Evolutionary conservation across 2,797 vertebrate species (phyloP), one percentile per base, ranked within the genome.

Genomic region (Mastacembelus armatus): DNA sequence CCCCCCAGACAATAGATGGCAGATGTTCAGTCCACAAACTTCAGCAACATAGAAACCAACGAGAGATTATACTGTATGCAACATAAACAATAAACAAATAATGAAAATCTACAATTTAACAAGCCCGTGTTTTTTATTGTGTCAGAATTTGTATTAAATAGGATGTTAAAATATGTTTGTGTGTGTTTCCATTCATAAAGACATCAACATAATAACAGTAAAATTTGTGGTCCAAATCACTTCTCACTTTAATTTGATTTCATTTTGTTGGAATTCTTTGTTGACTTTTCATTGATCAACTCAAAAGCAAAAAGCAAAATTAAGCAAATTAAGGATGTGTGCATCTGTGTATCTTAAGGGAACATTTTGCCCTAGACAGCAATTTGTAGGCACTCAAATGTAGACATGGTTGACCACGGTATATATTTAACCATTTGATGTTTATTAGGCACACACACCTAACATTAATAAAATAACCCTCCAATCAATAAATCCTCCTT

Each of bases 61-160:
- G 90, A 91, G 83, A 93, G 89, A 92, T 87, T 87, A 92, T 88
- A 91, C 82, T 94, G 92, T 94, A 93, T 93, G 92, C 89, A 82
- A 93, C 84, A 88, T 87, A 88, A 92, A 92, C 81, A 89, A 90
- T 89, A 90, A 88, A 90, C 67, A 92, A 89, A 91, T 70, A 87
- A 92, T 91, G 88, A 90, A 92, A 92, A 72, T 62, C 85, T 83
- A 83, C 38, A 83, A 88, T 88, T 85, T 92, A 78, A 79, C 72
- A 43, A n/a, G 19, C 18, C 35, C 74, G 67, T 18, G 50, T 80
- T 48, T 56, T 38, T 68, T 26, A 33, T 51, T 71, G 55, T 70
- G 38, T 67, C 24, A 30, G 3, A 18, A 27, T 57, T 57, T 60
- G n/a, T 55, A 30, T 27, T 45, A 11, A 66, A 29, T 18, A 39